Evolutionary conservation across 23 tunicate genomes (phyloP).

Genomic region (Clavelina lepadiformis): DNA sequence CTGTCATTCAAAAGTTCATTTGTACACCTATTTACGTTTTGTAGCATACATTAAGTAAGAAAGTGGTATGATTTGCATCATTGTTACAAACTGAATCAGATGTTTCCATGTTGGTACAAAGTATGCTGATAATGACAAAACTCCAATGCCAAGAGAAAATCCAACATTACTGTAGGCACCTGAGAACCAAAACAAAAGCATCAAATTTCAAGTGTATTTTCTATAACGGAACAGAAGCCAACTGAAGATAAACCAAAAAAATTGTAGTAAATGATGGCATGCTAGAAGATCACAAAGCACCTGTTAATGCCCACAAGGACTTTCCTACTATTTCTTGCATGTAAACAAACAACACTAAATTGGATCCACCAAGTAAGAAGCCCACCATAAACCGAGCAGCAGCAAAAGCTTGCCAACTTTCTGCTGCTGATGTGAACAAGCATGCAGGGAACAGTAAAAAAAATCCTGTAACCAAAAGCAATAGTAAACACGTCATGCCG

Average conservation of each 20-base stretch:
- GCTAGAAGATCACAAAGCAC: too few species aligned
- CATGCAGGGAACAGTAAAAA: conserved; percentile 17
- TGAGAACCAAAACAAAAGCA: conserved; percentile 1
- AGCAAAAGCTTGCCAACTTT: conserved; percentile 17
- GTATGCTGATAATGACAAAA: conserved; percentile 2
- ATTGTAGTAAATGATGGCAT: too few species aligned
- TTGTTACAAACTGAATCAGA: neutral
- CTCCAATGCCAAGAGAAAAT: conserved; percentile 3
- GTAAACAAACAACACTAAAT: conserved; percentile 41
- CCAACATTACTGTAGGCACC: neutral
- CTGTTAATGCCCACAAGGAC: conserved; percentile 50
- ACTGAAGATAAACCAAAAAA: too few species aligned
- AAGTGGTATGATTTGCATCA: neutral
- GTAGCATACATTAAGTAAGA: too few species aligned
- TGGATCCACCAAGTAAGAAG: conserved; percentile 44
- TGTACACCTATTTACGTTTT: too few species aligned
- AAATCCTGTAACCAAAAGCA: conserved; percentile 2
- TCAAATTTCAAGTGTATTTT: too few species aligned
- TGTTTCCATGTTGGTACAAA: conserved; percentile 5
- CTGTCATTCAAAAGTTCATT: too few species aligned
- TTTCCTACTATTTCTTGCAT: conserved; percentile 48
- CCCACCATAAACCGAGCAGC: conserved; percentile 38
- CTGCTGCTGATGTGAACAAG: conserved; percentile 13
- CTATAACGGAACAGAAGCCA: too few species aligned
- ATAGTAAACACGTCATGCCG: too few species aligned